Conservation (phyloP, 2,113 vertebrate species). For the Bujurquina vittata region DNA sequence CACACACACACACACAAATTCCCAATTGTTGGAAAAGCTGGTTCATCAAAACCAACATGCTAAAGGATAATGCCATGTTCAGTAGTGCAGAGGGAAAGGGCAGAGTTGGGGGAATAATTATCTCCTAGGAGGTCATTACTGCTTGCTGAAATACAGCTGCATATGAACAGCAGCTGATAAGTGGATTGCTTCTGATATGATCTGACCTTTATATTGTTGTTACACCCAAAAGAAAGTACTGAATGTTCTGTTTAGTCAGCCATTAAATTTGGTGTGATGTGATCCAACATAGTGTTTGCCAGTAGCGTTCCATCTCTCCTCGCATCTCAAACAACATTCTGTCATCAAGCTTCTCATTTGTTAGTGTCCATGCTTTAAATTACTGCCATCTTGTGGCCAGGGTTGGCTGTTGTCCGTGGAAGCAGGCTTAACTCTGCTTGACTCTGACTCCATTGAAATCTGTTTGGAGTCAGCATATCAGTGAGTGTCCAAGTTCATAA, state of each 20-base stretch:
- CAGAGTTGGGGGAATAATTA: no score
- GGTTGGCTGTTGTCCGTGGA: not conserved
- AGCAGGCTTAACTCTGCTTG: not conserved
- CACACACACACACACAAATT: no score
- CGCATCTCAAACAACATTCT: not conserved
- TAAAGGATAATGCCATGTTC: no score
- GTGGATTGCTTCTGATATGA: not conserved
- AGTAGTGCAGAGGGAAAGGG: no score
- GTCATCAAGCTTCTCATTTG: not conserved
- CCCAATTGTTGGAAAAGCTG: no score
- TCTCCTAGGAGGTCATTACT: no score
- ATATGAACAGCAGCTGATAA: no score
- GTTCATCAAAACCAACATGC: no score
- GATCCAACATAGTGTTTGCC: not conserved
- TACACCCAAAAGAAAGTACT: not conserved
- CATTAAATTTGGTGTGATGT: not conserved
- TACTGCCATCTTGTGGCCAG: not conserved
- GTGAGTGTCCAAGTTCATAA: not conserved
- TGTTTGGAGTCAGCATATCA: not conserved
- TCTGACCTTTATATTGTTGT: not conserved
- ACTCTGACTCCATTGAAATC: not conserved
- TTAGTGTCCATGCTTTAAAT: not conserved
- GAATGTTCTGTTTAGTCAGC: not conserved
- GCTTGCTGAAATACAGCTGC: not conserved
- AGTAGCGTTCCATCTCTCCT: accelerated